Evolutionary conservation across 1,140 invertebrate genomes (phyloP).

Genomic region (Pogonomyrmex californicus): DNA sequence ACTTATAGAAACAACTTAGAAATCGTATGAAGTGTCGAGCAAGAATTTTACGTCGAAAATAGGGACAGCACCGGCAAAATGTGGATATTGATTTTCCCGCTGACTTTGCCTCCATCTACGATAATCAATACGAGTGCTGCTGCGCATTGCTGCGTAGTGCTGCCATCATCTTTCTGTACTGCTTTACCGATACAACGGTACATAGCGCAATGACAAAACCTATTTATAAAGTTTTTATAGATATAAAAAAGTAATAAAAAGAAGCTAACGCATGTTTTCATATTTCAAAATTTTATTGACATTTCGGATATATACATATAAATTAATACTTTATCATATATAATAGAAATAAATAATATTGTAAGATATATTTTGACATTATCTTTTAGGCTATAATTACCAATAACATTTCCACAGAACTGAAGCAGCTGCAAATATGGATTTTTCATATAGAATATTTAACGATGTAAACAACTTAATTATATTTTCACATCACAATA

Average conservation of each 20-base stretch:
- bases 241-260: background rate
- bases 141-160: slow-evolving; percentile 66
- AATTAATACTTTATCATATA: background rate
- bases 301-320: background rate
- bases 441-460: background rate
- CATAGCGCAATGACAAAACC: background rate
- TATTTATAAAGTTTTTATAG: background rate
- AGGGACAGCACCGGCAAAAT: slow-evolving; percentile 74
- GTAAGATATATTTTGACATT: background rate
- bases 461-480: background rate
- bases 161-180: slow-evolving; percentile 71
- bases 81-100: slow-evolving; percentile 84
- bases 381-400: background rate
- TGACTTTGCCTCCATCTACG: slow-evolving; percentile 83
- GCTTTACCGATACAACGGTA: slow-evolving; percentile 50
- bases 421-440: background rate
- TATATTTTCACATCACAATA: slow-evolving; percentile 7
- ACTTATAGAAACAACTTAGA: slow-evolving; percentile 30
- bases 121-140: slow-evolving; percentile 82
- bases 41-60: slow-evolving; percentile 73
- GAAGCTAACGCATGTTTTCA: background rate
- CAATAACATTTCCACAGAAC: background rate
- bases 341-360: background rate
- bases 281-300: slow-evolving; percentile 30
- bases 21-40: slow-evolving; percentile 16